Percentiles rank a stretch among this genome's conserved stretches.
Conservation (phyloP, 2,797 vertebrate species). For the Esox masquinongy region DNA sequence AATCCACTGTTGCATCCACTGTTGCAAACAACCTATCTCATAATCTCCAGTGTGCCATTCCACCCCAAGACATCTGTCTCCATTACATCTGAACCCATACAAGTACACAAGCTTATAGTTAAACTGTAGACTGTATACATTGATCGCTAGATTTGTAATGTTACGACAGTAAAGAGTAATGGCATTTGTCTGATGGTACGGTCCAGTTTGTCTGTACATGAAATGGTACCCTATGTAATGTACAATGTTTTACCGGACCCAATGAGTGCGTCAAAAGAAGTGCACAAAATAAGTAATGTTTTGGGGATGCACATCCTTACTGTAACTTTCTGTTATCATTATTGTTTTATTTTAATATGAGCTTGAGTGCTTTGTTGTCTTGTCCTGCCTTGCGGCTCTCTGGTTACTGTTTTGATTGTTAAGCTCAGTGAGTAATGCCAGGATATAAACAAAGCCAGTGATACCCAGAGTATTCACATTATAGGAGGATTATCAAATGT, state of each 20-base stretch:
- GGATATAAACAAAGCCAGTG: constrained; percentile 60
- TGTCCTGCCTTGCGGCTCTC: constrained; percentile 19
- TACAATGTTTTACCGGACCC: background rate
- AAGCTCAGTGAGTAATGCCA: constrained; percentile 57
- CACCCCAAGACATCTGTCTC: too few species aligned
- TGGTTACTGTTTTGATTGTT: constrained; percentile 58
- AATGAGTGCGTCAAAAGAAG: background rate
- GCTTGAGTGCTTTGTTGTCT: constrained; percentile 4
- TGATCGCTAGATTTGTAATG: background rate
- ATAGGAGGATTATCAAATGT: constrained; percentile 68
- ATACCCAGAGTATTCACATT: constrained; percentile 70
- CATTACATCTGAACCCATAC: too few species aligned
- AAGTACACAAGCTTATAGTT: too few species aligned
- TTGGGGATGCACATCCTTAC: background rate
- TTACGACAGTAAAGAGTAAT: background rate
- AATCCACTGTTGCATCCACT: too few species aligned
- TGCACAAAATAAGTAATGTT: background rate
- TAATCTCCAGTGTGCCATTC: too few species aligned
- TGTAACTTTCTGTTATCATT: background rate
- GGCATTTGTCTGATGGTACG: background rate
- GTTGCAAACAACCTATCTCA: too few species aligned
- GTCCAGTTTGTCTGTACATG: background rate
- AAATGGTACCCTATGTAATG: too few species aligned
- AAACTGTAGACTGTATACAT: too few species aligned
- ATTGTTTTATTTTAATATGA: background rate